Evolutionary conservation across 1,140 invertebrate species (phyloP), one percentile per base, ranked within the genome.

Genomic region (Drosophila littoralis): DNA sequence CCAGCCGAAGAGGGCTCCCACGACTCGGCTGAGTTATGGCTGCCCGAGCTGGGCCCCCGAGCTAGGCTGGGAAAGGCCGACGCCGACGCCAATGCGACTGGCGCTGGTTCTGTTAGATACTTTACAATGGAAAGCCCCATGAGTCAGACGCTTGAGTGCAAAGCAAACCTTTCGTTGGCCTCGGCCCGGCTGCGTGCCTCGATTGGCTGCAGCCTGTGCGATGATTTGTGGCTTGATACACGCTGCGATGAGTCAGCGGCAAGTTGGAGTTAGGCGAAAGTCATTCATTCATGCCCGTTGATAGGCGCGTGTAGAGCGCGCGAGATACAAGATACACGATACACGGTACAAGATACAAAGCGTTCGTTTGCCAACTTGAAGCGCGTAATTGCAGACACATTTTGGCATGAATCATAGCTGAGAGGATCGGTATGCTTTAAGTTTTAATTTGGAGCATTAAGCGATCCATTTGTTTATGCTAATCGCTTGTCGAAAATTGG

Each of bases 261-360:
- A 17, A 17, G 15, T 15, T 46, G 43, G 51, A 40, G 48, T 79
- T 79, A 76, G 76, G 67, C 76, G 76, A 79, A 79, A 79, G 76
- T 77, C 69, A 61, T 64, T 40, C 67, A 68, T 35, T 43, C 46
- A 60, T 45, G 32, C 52, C 57, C 45, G 15, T 60, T 22, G 58
- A 54, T 63, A 61, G 35, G 58, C 15, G 48, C 36, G 6, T 33
- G 9, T 10, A 42, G 42, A 12, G 8, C 38, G 32, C 3, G 7
- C 12, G 6, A 51, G 43, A 17, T 17, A 61, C 55, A 48, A 69
- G 66, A 57, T 63, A 73, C 48, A 38, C 1, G 36, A 17, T 17
- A 61, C 55, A 42, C 61, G 66, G 50, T 63, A 73, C 48, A 38
- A 48, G 32, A 51, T 43, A 64, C 67, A 42, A 36, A 50, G 51